These are phyloP conservation scores for Syrista parreyssii DNA, from an alignment of 2,888 invertebrate genomes.

Conservation along the genomic window DNA sequence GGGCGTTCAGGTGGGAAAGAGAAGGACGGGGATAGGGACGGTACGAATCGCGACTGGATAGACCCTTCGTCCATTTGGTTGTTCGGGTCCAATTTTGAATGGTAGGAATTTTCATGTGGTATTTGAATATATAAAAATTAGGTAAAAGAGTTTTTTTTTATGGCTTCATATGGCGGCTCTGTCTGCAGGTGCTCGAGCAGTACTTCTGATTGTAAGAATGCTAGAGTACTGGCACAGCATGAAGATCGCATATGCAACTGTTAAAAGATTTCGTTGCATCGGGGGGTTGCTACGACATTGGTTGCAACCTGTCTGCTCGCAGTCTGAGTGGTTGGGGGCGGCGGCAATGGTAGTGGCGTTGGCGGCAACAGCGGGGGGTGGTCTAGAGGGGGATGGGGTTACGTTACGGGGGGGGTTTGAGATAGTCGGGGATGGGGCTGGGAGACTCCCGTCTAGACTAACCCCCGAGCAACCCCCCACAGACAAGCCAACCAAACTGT, in stretches of 20 bases:
- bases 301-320: conserved; percentile 59
- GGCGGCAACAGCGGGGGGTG: conserved; percentile 22
- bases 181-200: neutral
- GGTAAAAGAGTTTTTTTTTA: neutral
- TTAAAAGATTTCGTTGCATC: conserved; percentile 58
- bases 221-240: neutral
- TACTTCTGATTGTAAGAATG: neutral
- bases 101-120: neutral
- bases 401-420: conserved; percentile 26
- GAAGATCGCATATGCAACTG: conserved; percentile 29
- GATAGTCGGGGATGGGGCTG: conserved; percentile 40
- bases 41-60: neutral
- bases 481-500: conserved; percentile 63
- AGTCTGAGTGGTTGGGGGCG: conserved; percentile 50
- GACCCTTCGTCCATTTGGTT: neutral
- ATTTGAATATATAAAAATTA: neutral
- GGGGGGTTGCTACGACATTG: conserved; percentile 56
- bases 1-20: neutral
- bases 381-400: neutral
- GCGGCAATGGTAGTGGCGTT: conserved; percentile 21
- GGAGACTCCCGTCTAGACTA: conserved; percentile 62
- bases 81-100: neutral
- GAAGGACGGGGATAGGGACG: neutral
- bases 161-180: neutral
- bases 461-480: conserved; percentile 54